Base-by-base conservation (phyloP, 2,797 vertebrate species). In the Benthosema pterotum region DNA sequence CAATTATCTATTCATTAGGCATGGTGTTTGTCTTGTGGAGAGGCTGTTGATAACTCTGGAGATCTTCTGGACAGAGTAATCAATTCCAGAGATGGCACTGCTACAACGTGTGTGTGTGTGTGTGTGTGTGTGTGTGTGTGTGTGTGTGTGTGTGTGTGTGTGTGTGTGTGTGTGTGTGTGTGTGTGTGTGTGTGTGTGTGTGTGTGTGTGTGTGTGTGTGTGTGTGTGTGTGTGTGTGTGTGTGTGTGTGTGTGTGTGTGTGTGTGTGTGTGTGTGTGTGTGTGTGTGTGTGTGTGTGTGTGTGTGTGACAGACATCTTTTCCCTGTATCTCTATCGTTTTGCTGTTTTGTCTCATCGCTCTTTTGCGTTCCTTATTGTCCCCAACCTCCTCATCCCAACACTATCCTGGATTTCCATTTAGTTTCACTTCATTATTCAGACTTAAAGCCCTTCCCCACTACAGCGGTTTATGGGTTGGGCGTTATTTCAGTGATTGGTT, bases 1-100 rank as follows among this genome's bases (percentile, higher is more conserved):
- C 56, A 71, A 70, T 88, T 86, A 85, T 83, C 78, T 83, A 79
- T 87, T 90, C 70, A 85, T 85, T 84, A 69, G 54, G 46, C 54
- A 19, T 59, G 15, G 71, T 80, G 80, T 87, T 87, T 86, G 73
- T 83, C 76, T 75, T 74, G 50, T 54, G 69, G 61, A 68, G 46
- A 62, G 32, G 67, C 42, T 51, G 49, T 73, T 71, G 70, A 84
- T 83, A 81, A 71, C 71, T 72, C 67, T 69, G 74, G 74, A 69
- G 79, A 72, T 67, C 60, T 74, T 54, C 42, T 43, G 72, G 69
- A 65, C 52, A 54, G 60, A 73, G 57, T 77, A 78, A 87, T 90
- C 75, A 84, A 72, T 87, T 71, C 79, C 51, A 50, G 19, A 69
- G 69, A 82, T 69, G 63, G 42, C 71, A 66, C 51, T 56, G 55